Percentiles rank a stretch among this genome's conserved stretches.
Conservation (phyloP, 64 coral and sea anemone genomes). For the Exaiptasia diaphana region DNA sequence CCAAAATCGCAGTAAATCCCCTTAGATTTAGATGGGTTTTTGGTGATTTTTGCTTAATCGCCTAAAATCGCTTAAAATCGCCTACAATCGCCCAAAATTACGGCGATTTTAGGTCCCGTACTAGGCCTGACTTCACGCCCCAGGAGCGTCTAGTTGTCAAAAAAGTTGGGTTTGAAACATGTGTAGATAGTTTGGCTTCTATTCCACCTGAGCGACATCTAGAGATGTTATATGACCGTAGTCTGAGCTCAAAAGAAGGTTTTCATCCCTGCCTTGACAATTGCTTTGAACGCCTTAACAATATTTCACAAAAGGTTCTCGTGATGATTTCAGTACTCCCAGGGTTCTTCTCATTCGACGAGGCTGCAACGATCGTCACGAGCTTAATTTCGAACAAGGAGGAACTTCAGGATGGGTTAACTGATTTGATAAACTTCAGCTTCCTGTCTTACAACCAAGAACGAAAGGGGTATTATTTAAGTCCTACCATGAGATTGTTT, state of each 20-base stretch:
- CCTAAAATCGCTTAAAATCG: no score
- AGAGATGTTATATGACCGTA: neutral
- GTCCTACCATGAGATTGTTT: neutral
- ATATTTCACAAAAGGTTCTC: neutral
- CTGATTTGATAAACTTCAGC: neutral
- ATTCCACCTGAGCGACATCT: neutral
- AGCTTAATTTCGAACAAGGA: neutral
- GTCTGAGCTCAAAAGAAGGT: neutral
- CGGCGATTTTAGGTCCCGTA: no score
- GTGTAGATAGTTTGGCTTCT: neutral
- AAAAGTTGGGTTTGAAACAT: neutral
- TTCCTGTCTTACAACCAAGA: neutral
- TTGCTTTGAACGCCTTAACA: neutral
- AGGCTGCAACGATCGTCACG: no score
- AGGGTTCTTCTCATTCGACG: no score
- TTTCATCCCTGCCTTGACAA: neutral
- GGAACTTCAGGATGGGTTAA: neutral
- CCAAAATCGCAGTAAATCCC: no score
- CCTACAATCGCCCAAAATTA: no score
- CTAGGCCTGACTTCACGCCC: no score
- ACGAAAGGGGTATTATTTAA: neutral
- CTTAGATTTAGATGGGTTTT: no score
- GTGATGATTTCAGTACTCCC: conserved; percentile 9
- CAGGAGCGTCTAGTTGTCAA: no score
- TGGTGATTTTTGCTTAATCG: no score